Evolutionary conservation across 2,797 vertebrate species (phyloP).

Genomic region (Enteromius viviparus): DNA sequence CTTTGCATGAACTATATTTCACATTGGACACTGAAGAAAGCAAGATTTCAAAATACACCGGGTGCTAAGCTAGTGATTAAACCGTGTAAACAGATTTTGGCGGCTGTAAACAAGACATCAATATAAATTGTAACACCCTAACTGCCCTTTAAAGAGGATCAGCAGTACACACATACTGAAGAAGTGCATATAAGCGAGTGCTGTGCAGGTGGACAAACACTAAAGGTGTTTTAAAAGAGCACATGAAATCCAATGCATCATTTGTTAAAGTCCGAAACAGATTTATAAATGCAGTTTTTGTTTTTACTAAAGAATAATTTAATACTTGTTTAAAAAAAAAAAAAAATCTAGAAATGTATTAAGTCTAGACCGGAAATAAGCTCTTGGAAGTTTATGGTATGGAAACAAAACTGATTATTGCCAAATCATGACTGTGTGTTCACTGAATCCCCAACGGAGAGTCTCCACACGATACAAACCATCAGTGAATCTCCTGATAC

Average conservation of each 20-base stretch:
- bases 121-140: background rate
- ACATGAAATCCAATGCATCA: constrained; percentile 16
- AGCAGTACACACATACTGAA: background rate
- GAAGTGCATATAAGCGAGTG: background rate
- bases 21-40: background rate
- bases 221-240: constrained; percentile 22
- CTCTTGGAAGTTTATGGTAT: constrained; percentile 15
- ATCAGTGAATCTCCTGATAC: background rate
- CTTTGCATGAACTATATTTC: background rate
- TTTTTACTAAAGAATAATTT: constrained; percentile 33
- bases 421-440: constrained; percentile 42
- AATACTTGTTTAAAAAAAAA: background rate
- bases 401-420: constrained; percentile 44
- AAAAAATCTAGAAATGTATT: constrained; percentile 28
- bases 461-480: background rate
- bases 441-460: constrained; percentile 13
- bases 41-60: background rate
- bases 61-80: background rate
- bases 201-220: background rate
- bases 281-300: constrained; percentile 16
- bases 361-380: constrained; percentile 57
- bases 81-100: background rate
- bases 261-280: background rate
- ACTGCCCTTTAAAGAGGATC: background rate
- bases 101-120: constrained; percentile 15